phyloP scores from a whole-genome alignment of 2,797 vertebrate genomes.

The Hapalemur alaotrensis region DNA sequence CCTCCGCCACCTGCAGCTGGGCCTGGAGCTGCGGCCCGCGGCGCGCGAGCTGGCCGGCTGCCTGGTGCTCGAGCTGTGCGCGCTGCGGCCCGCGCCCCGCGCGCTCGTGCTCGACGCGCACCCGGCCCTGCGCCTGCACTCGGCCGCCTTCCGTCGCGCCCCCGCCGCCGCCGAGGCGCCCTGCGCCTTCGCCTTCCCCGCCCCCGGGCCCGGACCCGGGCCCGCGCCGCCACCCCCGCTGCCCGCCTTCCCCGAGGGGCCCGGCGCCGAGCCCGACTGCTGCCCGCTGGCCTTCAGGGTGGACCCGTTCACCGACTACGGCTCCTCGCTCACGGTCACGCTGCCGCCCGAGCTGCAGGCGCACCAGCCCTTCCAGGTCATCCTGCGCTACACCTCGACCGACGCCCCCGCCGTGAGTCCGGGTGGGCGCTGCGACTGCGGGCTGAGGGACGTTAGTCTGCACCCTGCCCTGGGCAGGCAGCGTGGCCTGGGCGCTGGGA shows the following conservation, averaged over 20 bases:
- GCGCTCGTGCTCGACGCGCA: conserved; percentile 92
- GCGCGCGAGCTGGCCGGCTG: conserved; percentile 92
- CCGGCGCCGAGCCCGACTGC: conserved; percentile 65
- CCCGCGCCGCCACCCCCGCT: conserved; percentile 55
- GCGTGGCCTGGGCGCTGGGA: neutral
- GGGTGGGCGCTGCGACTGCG: neutral
- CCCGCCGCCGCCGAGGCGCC: conserved; percentile 67
- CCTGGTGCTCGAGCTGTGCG: conserved; percentile 92
- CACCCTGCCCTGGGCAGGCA: neutral
- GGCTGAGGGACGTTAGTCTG: neutral
- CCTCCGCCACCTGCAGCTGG: conserved; percentile 93
- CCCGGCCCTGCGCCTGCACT: conserved; percentile 89
- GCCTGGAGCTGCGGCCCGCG: conserved; percentile 92
- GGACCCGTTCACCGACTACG: conserved; percentile 91
- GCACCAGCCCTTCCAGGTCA: conserved; percentile 91
- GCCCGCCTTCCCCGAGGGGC: conserved; percentile 52
- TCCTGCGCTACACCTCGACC: conserved; percentile 92
- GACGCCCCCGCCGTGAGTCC: conserved; percentile 95
- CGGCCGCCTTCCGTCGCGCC: conserved; percentile 79
- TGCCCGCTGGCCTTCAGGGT: conserved; percentile 85
- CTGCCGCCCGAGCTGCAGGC: conserved; percentile 87
- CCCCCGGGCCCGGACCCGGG: conserved; percentile 23
- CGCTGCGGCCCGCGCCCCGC: conserved; percentile 81
- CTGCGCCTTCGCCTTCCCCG: conserved; percentile 66
- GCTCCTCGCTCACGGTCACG: conserved; percentile 89